Base-by-base conservation (phyloP, 2,797 vertebrate genomes). In the Heterohyrax brucei region DNA sequence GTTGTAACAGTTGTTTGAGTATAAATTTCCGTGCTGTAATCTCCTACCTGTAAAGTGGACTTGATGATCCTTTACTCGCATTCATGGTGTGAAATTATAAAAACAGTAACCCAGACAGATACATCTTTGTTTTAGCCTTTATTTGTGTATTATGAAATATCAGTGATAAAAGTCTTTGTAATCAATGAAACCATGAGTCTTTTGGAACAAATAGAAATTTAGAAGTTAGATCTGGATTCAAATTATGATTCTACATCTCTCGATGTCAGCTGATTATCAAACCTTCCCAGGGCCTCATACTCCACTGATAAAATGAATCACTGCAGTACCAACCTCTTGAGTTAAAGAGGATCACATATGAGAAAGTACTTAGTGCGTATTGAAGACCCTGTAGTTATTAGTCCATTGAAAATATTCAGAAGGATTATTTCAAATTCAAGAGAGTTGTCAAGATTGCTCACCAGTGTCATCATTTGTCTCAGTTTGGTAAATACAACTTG, bases 401-500 rank as follows among this genome's bases (percentile, higher is more conserved):
- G 1, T 30, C 28, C 33, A 13, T 24, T 10, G 7, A 85, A 53
- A 33, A 1, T 9, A 53, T 85, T 92, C 26, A 33, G 68, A 92
- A 78, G 70, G 13, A n/a, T 50, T 56, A 56, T 44, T 86, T 92
- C 66, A 61, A 76, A 86, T 83, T 33, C 28, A 72, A 64, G 81
- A 87, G 70, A 76, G 61, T 46, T 80, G 19, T 26, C 61, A 85
- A 92, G 13, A 73, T 61, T 61, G n/a, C 79, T 82, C 80, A 50
- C 56, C 76, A 68, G 3, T 59, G 48, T 1, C 48, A 46, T 16
- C 19, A 30, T 66, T 79, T 75, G 30, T 64, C 59, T 95, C n/a
- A 80, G 79, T 46, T 87, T 73, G 44, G 21, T 79, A 70, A 56
- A 80, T 75, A 33, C 68, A 14, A 75, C 48, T 91, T 89, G 80